Conservation (phyloP, 2,888 invertebrate genomes). For the Tinea trinotella region DNA sequence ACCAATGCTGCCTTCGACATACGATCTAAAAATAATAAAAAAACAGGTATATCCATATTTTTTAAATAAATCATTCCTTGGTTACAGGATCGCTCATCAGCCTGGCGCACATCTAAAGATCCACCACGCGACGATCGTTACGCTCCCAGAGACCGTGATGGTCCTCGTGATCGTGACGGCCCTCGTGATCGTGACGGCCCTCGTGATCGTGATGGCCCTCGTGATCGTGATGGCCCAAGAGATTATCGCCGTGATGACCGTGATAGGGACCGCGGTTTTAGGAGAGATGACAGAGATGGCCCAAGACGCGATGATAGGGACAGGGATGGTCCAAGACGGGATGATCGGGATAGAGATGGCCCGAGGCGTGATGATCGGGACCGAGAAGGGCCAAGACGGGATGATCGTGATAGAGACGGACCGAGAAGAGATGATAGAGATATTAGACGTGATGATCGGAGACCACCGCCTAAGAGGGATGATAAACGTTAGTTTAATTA, state of each 20-base stretch:
- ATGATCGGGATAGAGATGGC: constrained; percentile 45
- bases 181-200: constrained; percentile 34
- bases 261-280: constrained; percentile 27
- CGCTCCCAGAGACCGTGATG: constrained; percentile 27
- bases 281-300: constrained; percentile 38
- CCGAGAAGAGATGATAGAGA: constrained; percentile 34
- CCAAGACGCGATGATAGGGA: constrained; percentile 34
- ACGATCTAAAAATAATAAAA: too few relatives aligned
- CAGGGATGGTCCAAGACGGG: constrained; percentile 38
- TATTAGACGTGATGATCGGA: constrained; percentile 27
- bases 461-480: constrained; percentile 52
- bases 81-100: constrained; percentile 51
- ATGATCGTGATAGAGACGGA: constrained; percentile 33
- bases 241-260: constrained; percentile 13
- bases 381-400: constrained; percentile 41
- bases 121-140: constrained; percentile 30
- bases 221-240: constrained; percentile 22
- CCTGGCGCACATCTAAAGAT: constrained; percentile 52
- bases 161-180: constrained; percentile 33
- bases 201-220: constrained; percentile 26
- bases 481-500: constrained; percentile 64
- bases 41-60: too few relatives aligned
- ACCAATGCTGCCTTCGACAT: too few relatives aligned
- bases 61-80: too few relatives aligned
- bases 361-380: constrained; percentile 33